Conservation (phyloP, 2,113 vertebrate genomes). For the Axis porcinus region DNA sequence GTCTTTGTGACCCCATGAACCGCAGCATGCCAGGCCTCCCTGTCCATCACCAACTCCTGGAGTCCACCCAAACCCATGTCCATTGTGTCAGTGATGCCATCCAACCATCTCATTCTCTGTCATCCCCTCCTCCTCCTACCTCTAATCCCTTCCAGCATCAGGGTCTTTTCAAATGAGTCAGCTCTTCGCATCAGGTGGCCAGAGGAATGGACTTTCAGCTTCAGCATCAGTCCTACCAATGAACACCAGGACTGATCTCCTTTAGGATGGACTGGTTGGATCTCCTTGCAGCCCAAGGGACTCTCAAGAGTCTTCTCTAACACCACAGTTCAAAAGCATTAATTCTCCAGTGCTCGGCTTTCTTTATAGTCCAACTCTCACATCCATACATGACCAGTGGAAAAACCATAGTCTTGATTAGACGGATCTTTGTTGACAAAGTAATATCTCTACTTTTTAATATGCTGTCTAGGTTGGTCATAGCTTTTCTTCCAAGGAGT, state of each 20-base stretch:
- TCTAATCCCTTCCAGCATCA: not conserved
- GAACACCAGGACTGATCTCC: not conserved
- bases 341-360: rapidly evolving
- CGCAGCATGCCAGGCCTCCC: not conserved
- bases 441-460: not conserved
- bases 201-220: not conserved
- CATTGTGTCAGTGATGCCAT: not conserved
- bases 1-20: not conserved
- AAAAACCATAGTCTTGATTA: not conserved
- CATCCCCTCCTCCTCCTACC: rapidly evolving
- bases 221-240: not conserved
- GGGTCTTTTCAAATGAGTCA: not conserved
- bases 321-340: not conserved
- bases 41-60: not conserved
- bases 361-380: not conserved
- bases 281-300: not conserved
- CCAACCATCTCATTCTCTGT: not conserved
- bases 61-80: not conserved
- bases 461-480: not conserved
- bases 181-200: rapidly evolving
- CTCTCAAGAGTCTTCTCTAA: not conserved
- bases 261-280: not conserved
- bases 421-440: not conserved
- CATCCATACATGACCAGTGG: not conserved
- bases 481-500: not conserved